Evolutionary conservation across 2,113 vertebrate species (phyloP), one percentile per base, ranked within the genome.

Genomic region (Electrona antarctica): DNA sequence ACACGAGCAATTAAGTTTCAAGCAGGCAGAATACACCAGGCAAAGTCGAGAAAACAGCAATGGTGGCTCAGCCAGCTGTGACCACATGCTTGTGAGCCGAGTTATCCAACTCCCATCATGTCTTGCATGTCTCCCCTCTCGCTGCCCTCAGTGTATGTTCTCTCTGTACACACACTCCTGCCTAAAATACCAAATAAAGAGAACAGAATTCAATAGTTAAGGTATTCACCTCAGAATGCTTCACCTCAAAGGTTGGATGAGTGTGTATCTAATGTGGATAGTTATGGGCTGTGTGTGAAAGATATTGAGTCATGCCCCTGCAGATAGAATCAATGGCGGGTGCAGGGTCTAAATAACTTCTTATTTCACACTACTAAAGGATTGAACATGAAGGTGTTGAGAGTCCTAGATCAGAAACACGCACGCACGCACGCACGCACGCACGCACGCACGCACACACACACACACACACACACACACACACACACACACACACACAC

Each of bases 281-380:
- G 8, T 67, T 58, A 29, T 12, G 5, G 33, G n/a, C 14, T 15
- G 11, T 0, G 33, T 56, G n/a, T 72, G 15, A 64, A 29, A 67
- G 12, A 69, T 46, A 65, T 33, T 48, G 15, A 9, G 6, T 48
- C 7, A 12, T 11, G 21, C 14, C 9, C 51, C 3, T 4, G 66
- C 41, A 67, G 55, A 55, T 50, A 8, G 54, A 79, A 74, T 74
- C 67, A 47, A 66, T 56, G 57, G 10, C 49, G 76, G 14, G 67
- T 71, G 7, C 0, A 0, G 57, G 50, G 28, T 21, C 33, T 15
- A 11, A 60, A 48, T 54, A 46, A 56, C 66, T 62, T 70, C 55
- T 60, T 29, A 64, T 75, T 84, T 80, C 57, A 78, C 64, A 45
- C 54, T 5, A 13, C 41, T 74, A 58, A 58, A 7, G 29, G 50